phyloP scores from a whole-genome alignment of 2,888 invertebrate genomes.

The Machimus rusticus region DNA sequence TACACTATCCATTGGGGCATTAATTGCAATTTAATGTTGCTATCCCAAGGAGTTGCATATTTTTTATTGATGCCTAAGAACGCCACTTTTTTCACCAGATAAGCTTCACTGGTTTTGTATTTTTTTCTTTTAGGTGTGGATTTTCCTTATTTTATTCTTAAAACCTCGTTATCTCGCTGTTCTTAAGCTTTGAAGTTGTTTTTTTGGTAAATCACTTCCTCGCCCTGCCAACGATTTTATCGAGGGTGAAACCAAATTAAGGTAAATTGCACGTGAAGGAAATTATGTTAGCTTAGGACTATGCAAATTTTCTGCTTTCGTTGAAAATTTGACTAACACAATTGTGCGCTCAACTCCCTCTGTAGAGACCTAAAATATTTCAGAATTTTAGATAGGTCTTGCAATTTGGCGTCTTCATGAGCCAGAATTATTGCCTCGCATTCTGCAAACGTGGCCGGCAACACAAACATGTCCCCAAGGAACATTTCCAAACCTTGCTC shows the following conservation, averaged over 20 bases:
- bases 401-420: not conserved
- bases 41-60: not conserved
- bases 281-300: slow-evolving; percentile 37
- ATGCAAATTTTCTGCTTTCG: not conserved
- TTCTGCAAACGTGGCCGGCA: not conserved
- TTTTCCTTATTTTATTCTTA: not conserved
- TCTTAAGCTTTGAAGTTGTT: not conserved
- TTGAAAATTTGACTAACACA: slow-evolving; percentile 7
- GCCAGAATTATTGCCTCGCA: not conserved
- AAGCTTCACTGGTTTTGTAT: not conserved
- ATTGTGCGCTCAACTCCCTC: not conserved
- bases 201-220: not conserved
- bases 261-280: slow-evolving; percentile 32
- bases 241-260: slow-evolving; percentile 2
- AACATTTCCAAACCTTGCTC: not conserved
- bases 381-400: not conserved
- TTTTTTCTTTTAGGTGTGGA: not conserved
- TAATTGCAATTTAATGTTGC: slow-evolving; percentile 21
- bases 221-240: not conserved
- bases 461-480: not conserved
- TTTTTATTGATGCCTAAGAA: not conserved
- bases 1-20: slow-evolving; percentile 1
- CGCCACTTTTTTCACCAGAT: not conserved
- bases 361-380: not conserved
- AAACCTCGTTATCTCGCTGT: not conserved